Conservation (phyloP, 2,888 invertebrate genomes). For the Ornithoptera alexandrae region DNA sequence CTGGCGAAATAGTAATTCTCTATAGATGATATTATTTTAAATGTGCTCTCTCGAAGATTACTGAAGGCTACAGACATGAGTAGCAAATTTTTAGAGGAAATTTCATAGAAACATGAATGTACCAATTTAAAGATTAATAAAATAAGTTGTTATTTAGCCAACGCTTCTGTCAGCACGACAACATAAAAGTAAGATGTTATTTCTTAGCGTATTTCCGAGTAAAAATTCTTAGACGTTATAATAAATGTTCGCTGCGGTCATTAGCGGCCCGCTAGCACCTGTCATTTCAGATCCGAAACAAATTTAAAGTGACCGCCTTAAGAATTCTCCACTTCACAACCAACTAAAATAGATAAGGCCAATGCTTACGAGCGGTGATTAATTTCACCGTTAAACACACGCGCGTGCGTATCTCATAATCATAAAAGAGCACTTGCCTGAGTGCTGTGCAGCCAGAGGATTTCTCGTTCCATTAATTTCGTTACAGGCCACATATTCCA, state of each 20-base stretch:
- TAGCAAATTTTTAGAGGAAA: too few relatives aligned
- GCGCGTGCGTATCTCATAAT: slow-evolving; percentile 60
- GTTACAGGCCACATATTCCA: slow-evolving; percentile 54
- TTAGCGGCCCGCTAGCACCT: slow-evolving; percentile 27
- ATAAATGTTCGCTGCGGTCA: slow-evolving; percentile 40
- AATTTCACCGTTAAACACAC: slow-evolving; percentile 45
- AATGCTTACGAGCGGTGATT: slow-evolving; percentile 41
- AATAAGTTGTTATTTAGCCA: neutral
- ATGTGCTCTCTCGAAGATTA: neutral
- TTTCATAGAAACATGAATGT: neutral
- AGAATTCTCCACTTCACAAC: slow-evolving; percentile 29
- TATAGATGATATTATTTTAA: too few relatives aligned
- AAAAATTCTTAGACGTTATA: slow-evolving; percentile 28
- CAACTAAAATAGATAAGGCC: slow-evolving; percentile 35
- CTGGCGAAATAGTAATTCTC: too few relatives aligned
- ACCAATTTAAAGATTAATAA: neutral
- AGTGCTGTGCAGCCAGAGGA: slow-evolving; percentile 45
- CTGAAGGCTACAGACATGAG: neutral
- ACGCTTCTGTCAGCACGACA: neutral
- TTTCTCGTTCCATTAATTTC: slow-evolving; percentile 61
- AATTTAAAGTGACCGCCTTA: slow-evolving; percentile 32
- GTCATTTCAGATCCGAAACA: slow-evolving; percentile 29
- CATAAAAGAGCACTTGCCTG: slow-evolving; percentile 55
- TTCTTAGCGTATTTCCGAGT: slow-evolving; percentile 21
- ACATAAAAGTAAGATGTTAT: slow-evolving; percentile 24